These are phyloP conservation scores for Mormyrus hasselquistii DNA, from an alignment of 2,797 vertebrate species.

Conservation along the genomic window DNA sequence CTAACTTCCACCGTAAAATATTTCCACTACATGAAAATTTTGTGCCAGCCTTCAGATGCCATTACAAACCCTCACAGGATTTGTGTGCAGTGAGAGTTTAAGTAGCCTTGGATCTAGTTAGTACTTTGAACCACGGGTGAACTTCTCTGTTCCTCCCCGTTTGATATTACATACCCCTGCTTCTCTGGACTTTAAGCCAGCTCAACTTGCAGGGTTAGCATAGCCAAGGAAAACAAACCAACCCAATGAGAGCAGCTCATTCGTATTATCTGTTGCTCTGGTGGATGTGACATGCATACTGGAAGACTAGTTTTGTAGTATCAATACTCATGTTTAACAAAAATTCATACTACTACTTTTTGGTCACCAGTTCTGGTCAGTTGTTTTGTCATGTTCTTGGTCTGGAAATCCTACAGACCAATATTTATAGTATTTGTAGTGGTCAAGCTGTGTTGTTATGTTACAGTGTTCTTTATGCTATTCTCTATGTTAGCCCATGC, in stretches of 20 bases:
- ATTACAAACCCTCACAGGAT: neutral
- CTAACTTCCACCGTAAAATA: neutral
- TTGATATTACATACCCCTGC: neutral
- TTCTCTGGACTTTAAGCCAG: neutral
- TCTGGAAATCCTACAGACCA: neutral
- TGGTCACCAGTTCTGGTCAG: neutral
- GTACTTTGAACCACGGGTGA: neutral
- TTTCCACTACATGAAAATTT: neutral
- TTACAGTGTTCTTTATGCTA: neutral
- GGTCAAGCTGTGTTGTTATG: neutral
- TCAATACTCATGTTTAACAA: neutral
- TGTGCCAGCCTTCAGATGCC: neutral
- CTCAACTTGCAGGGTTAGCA: neutral
- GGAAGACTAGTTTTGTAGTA: neutral
- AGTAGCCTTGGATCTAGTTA: neutral
- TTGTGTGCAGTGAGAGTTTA: neutral
- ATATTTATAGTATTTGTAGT: neutral
- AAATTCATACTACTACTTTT: neutral
- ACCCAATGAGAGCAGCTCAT: neutral
- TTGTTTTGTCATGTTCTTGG: neutral
- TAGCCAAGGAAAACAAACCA: neutral
- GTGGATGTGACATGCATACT: neutral
- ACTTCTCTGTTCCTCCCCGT: neutral
- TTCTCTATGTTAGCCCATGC: neutral
- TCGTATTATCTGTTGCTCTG: neutral